Conservation (phyloP, 1,140 invertebrate genomes). For the Conus ventricosus region DNA sequence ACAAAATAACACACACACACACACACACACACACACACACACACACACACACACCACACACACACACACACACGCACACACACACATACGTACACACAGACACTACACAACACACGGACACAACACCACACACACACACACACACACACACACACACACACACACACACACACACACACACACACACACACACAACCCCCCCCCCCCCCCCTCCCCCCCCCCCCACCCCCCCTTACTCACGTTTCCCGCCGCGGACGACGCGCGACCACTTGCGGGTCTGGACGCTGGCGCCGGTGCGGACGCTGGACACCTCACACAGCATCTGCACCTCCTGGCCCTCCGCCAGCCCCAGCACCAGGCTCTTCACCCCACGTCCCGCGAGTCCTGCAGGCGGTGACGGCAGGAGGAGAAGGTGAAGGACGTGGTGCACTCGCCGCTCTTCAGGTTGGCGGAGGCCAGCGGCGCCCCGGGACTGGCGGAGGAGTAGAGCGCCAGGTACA, state of each 20-base stretch:
- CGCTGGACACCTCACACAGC: conserved; percentile 12
- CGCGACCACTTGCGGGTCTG: neutral
- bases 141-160: no score
- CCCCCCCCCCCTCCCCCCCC: no score
- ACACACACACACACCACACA: no score
- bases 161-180: no score
- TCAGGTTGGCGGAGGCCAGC: conserved; percentile 25
- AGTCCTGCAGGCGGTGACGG: neutral
- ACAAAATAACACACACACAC: no score
- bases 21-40: no score
- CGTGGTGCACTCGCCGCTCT: conserved; percentile 27
- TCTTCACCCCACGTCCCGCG: neutral
- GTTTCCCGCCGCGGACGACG: neutral
- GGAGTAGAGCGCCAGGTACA: conserved; percentile 22
- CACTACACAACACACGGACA: no score
- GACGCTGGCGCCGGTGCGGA: neutral
- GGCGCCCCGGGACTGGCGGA: neutral
- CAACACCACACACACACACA: no score
- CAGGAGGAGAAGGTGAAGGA: conserved; percentile 26
- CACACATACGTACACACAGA: no score
- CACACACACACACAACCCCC: no score
- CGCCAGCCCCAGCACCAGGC: neutral
- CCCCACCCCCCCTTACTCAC: no score
- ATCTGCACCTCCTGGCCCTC: neutral
- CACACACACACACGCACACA: no score